Conservation (phyloP, 2,888 invertebrate species). For the Dolomedes plantarius region DNA sequence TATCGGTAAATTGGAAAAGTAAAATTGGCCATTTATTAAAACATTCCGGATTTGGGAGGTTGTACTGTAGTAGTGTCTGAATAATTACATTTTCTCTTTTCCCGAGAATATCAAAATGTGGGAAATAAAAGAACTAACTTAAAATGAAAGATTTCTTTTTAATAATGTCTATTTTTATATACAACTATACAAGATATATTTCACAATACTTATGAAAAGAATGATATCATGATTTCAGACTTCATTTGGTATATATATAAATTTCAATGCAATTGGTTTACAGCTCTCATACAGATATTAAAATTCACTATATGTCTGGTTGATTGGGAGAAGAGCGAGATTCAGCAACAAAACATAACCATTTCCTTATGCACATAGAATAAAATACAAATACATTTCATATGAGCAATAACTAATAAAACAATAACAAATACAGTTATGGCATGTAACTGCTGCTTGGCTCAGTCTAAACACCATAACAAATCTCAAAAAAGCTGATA, state of each 20-base stretch:
- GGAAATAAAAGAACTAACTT: no score
- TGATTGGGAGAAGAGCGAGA: constrained; percentile 24
- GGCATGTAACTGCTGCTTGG: background rate
- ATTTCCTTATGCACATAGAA: background rate
- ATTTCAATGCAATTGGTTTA: constrained; percentile 31
- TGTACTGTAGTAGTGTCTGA: no score
- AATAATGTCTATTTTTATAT: constrained; percentile 58
- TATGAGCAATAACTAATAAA: constrained; percentile 7
- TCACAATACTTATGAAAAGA: constrained; percentile 56
- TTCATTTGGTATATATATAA: constrained; percentile 30
- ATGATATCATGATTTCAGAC: constrained; percentile 29
- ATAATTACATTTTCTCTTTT: no score
- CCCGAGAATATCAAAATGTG: no score
- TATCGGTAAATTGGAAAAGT: no score
- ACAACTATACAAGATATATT: constrained; percentile 68
- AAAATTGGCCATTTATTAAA: no score
- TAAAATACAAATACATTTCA: constrained; percentile 14
- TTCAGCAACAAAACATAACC: constrained; percentile 42
- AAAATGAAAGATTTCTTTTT: constrained; percentile 21
- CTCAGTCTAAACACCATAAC: background rate
- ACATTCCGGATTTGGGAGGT: no score
- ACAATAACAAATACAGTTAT: background rate
- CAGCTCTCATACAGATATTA: background rate
- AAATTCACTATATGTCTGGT: background rate
- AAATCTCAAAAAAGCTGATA: background rate